Evolutionary conservation across 2,113 vertebrate genomes (phyloP).

Genomic region (Illadopsis cleaveri): DNA sequence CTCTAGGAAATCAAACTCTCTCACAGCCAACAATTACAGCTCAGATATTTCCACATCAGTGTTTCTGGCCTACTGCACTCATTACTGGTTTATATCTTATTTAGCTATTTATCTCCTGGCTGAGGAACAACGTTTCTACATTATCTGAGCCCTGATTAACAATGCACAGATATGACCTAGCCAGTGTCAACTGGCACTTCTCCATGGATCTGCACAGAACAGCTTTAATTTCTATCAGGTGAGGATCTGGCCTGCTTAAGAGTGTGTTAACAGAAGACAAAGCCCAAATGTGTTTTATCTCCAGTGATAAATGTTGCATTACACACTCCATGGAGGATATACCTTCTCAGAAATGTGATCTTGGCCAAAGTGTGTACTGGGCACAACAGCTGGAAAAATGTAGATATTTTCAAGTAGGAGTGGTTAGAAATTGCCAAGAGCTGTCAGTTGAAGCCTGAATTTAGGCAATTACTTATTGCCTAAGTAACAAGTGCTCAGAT

Average conservation of each 20-base stretch:
- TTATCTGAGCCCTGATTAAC: conserved; percentile 30
- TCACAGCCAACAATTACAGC: background rate
- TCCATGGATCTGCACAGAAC: background rate
- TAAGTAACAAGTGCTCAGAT: background rate
- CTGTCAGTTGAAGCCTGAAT: background rate
- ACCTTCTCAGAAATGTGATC: background rate
- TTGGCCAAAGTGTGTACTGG: background rate
- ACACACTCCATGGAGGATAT: background rate
- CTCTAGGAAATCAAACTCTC: conserved; percentile 1
- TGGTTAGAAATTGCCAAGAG: background rate
- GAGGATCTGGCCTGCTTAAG: background rate
- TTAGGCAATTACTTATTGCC: background rate
- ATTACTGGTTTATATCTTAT: conserved; percentile 18
- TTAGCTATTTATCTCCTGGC: conserved; percentile 31
- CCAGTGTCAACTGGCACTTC: background rate
- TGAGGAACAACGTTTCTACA: background rate
- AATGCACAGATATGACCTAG: conserved; percentile 14
- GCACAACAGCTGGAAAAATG: background rate
- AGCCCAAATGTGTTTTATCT: background rate
- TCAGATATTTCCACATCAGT: conserved; percentile 35
- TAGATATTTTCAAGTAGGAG: background rate
- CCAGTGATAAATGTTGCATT: background rate
- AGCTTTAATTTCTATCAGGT: background rate
- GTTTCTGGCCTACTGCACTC: conserved; percentile 8
- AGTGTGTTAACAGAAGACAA: conserved; percentile 8